Evolutionary conservation across 1,140 invertebrate genomes (phyloP), one percentile per base, ranked within the genome.

Genomic region (Drosophila ironensis): DNA sequence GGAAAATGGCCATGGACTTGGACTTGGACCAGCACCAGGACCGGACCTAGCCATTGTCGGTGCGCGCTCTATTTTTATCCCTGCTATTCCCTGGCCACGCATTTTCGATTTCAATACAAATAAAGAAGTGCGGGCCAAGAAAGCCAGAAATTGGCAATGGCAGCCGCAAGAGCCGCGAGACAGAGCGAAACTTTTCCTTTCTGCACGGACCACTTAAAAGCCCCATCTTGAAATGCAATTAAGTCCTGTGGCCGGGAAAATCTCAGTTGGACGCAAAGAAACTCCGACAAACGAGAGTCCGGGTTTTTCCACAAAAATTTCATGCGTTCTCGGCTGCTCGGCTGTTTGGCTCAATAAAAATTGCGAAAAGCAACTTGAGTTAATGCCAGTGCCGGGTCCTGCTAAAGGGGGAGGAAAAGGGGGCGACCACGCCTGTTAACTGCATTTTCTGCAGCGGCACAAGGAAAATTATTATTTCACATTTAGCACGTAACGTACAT

Each of bases 401-500:
- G 25, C 24, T 19, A 41, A 27, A 46, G 11, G 14, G 24, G 2
- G 25, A 22, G 22, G 14, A 3, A 24, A 28, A 37, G 12, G 6
- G 22, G 33, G 44, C 16, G 14, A 11, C 27, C 38, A 8, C 53
- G n/a, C 33, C 30, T 22, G 20, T 12, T 37, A 59, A 30, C 59
- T 73, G 66, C 72, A 72, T 47, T 37, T n/a, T 59, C 67, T 81
- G 72, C 52, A 82, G 16, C n/a, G 9, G 6, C 14, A 25, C 47
- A 70, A 71, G 75, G 80, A 74, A 86, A 80, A 86, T 86, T 86
- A 86, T 86, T 86, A 86, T 86, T 86, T 86, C 80, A 86, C 80
- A 80, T 86, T 86, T 86, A 86, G 80, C 80, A 86, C 80, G 80
- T 86, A 86, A 86, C 80, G 80, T 72, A 86, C 80, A 86, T 86